These are phyloP conservation scores for Virgularia gustaviana DNA, from an alignment of 92 coral and sea anemone species.

Conservation along the genomic window DNA sequence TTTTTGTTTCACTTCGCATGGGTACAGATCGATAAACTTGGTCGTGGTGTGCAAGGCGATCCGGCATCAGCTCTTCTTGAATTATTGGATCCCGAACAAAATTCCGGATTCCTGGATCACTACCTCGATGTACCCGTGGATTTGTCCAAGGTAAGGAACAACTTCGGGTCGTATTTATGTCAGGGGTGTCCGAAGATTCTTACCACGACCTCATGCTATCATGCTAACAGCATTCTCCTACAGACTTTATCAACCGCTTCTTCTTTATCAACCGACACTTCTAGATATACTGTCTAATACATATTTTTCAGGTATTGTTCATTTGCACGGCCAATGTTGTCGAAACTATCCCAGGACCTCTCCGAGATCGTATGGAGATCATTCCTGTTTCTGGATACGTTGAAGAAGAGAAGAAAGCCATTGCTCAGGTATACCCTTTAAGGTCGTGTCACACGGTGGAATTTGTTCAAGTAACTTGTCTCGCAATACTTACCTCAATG, in stretches of 20 bases:
- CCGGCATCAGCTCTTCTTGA: constrained; percentile 95
- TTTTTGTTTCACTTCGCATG: background rate
- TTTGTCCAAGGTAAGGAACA: constrained; percentile 81
- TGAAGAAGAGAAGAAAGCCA: constrained; percentile 95
- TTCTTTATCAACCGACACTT: too few species aligned
- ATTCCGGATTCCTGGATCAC: constrained; percentile 91
- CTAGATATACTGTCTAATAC: too few species aligned
- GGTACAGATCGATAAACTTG: constrained; percentile 91
- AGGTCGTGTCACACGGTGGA: too few species aligned
- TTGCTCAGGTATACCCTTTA: constrained; percentile 73
- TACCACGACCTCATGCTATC: too few species aligned
- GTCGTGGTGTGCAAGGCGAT: constrained; percentile 98
- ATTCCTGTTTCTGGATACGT: constrained; percentile 96
- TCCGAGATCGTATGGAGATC: constrained; percentile 98
- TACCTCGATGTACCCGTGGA: constrained; percentile 96
- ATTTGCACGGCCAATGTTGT: constrained; percentile 93
- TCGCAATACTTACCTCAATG: too few species aligned
- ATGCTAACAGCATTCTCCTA: too few species aligned
- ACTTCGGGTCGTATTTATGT: background rate
- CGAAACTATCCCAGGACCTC: constrained; percentile 93
- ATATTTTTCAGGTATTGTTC: constrained; percentile 86
- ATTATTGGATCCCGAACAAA: constrained; percentile 94
- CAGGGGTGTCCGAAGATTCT: background rate
- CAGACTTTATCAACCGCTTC: too few species aligned
- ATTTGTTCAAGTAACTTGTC: background rate